phyloP scores from a whole-genome alignment of 2,113 vertebrate species.

The Mormyrus lacerda region DNA sequence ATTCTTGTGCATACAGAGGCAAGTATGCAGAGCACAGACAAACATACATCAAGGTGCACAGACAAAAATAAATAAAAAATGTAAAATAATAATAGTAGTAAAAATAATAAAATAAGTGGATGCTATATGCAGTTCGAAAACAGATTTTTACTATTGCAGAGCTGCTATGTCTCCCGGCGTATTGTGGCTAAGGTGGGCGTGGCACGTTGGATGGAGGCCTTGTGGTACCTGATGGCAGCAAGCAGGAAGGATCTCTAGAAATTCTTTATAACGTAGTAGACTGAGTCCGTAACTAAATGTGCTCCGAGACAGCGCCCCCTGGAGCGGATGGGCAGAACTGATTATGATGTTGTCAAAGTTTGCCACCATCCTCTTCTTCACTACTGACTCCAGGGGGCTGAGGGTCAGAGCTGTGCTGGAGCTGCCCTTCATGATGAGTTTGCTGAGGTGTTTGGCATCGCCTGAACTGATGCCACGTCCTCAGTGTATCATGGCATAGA shows the following conservation, averaged over 20 bases:
- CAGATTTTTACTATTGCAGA: background rate
- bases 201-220: background rate
- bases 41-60: background rate
- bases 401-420: background rate
- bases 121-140: background rate
- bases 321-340: background rate
- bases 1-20: background rate
- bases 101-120: background rate
- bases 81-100: background rate
- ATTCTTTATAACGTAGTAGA: background rate
- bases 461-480: background rate
- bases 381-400: background rate
- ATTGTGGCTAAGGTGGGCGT: background rate
- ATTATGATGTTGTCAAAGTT: background rate
- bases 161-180: background rate
- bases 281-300: background rate
- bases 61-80: background rate
- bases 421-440: background rate
- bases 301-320: background rate
- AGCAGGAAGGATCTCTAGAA: background rate
- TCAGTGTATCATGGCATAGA: background rate
- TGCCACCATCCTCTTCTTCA: background rate
- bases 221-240: background rate
- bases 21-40: background rate
- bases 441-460: background rate